Conservation (phyloP, 2,113 vertebrate genomes). For the Cathartes aura region DNA sequence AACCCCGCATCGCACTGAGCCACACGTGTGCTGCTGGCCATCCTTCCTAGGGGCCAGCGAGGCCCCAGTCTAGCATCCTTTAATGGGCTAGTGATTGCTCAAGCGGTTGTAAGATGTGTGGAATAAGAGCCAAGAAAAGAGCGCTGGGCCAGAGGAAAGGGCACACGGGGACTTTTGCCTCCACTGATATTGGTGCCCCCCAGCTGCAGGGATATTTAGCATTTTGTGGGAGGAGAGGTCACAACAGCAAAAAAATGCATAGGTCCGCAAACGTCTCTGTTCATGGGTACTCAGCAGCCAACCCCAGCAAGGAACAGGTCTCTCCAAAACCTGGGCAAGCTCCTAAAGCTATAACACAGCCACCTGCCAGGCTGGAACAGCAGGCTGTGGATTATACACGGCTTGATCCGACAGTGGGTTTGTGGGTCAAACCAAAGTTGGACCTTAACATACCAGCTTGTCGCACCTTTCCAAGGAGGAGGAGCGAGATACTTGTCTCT, state of each 20-base stretch:
- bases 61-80: neutral
- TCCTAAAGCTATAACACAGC: neutral
- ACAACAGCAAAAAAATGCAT: neutral
- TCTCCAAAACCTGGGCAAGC: neutral
- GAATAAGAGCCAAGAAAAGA: neutral
- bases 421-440: neutral
- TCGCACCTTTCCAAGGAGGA: neutral
- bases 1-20: fast-evolving
- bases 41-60: neutral
- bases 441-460: neutral
- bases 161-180: neutral
- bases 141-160: neutral
- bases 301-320: neutral
- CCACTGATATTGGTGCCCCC: fast-evolving
- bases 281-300: neutral
- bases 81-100: neutral
- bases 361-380: neutral
- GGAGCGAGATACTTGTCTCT: neutral
- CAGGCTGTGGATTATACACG: neutral
- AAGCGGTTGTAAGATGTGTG: neutral
- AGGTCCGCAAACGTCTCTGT: neutral
- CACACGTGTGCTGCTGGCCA: neutral
- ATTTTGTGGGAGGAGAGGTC: neutral
- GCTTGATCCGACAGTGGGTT: neutral
- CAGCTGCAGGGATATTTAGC: neutral